Evolutionary conservation across 1,140 invertebrate genomes (phyloP), one percentile per base, ranked within the genome.

Genomic region (Amphibalanus amphitrite): DNA sequence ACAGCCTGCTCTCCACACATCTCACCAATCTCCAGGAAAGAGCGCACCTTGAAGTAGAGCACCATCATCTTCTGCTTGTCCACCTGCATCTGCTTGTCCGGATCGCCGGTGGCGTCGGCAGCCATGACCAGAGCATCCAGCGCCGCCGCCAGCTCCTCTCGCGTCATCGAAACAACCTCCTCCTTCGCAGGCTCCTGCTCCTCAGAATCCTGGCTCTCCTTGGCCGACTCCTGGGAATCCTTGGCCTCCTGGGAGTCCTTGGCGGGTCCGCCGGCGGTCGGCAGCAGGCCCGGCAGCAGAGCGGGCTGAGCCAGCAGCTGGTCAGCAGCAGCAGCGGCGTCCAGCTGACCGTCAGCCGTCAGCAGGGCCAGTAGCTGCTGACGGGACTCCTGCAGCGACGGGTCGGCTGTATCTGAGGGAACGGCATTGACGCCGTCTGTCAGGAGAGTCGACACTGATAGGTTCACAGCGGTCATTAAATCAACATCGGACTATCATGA

Each of bases 11-110:
- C n/a, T n/a, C n/a, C n/a, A n/a, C n/a, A n/a, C n/a, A n/a, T n/a
- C n/a, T n/a, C n/a, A n/a, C n/a, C n/a, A n/a, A 59, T 59, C 13
- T 59, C 13, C 47, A 59, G 13, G 79, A n/a, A 84, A 80, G 15
- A 83, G 28, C 70, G 71, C 76, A 80, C 78, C 76, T 79, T 76
- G n/a, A 82, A 76, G 77, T 82, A 82, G 68, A 76, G 73, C 4
- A 81, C 78, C 69, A 81, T 68, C 40, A 70, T 69, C 47, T 73
- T 75, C 69, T 77, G 71, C 25, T 68, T 67, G 33, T 30, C 28
- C 4, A 72, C 29, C 28, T 68, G 67, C 25, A 29, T 8, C n/a
- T 28, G 65, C 8, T 3, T n/a, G 26, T 26, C 65, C 3, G 65
- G 8, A 17, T 67, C 23, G 20, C 3, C 8, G 28, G 23, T 6